phyloP scores from a whole-genome alignment of 64 coral and sea anemone species.

The Porites lutea region DNA sequence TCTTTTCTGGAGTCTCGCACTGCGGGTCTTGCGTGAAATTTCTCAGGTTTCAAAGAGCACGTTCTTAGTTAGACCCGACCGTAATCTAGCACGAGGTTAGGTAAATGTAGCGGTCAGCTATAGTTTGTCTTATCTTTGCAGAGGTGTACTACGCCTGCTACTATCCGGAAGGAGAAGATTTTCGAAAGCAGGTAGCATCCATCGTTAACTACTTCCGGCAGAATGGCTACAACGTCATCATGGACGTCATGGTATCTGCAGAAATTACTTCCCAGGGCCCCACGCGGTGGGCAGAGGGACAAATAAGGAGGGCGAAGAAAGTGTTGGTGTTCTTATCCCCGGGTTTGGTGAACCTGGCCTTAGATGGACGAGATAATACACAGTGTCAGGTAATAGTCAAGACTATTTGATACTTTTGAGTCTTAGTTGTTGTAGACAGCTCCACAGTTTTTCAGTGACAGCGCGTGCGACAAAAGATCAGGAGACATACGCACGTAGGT shows the following conservation, averaged over 20 bases:
- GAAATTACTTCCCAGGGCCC: conserved; percentile 35
- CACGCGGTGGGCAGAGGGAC: conserved; percentile 34
- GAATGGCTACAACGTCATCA: conserved; percentile 51
- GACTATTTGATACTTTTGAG: too few species aligned
- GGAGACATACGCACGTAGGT: too few species aligned
- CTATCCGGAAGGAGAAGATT: conserved; percentile 19
- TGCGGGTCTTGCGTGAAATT: too few species aligned
- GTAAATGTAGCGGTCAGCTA: too few species aligned
- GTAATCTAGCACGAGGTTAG: too few species aligned
- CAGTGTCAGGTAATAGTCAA: conserved; percentile 4
- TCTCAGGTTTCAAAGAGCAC: too few species aligned
- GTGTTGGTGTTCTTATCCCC: conserved; percentile 44
- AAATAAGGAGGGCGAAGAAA: conserved; percentile 37
- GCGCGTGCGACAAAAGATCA: too few species aligned
- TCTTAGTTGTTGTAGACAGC: not conserved
- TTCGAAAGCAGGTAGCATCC: not conserved
- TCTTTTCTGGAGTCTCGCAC: too few species aligned
- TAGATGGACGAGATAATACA: not conserved
- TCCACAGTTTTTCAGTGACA: too few species aligned
- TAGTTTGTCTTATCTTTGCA: not conserved
- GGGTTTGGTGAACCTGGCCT: conserved; percentile 20
- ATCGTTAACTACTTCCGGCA: conserved; percentile 37
- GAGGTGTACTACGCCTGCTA: conserved; percentile 39
- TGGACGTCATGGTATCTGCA: conserved; percentile 25
- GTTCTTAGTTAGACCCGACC: too few species aligned